Evolutionary conservation across 2,888 invertebrate species (phyloP), one percentile per base, ranked within the genome.

Genomic region (Microplitis manilae): DNA sequence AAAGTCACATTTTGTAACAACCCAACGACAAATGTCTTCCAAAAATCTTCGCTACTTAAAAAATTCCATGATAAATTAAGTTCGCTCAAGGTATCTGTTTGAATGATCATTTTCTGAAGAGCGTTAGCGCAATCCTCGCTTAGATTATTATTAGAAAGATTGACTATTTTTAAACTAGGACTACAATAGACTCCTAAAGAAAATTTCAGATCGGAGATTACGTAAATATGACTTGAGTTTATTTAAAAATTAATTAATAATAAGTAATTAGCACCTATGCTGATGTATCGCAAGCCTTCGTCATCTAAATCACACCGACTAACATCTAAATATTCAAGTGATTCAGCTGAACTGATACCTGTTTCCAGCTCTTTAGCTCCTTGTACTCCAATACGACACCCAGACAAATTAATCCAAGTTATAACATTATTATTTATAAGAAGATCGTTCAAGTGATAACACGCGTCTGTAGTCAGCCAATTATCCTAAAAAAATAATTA

Each of bases 61-160:
- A 90, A 89, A 85, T 93, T 93, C 91, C 92, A 92, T 0, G 92
- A 90, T 68, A 93, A 87, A 86, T 92, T 90, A 13, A 93, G 82
- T 50, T 88, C 84, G 79, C 90, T 87, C n/a, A 93, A 82, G 1
- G 85, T 85, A 39, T 86, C 86, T 77, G 91, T 92, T 76, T 89
- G 88, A 9, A 80, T 79, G 41, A 92, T 80, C 83, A 91, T 86
- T 60, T 84, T 75, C 65, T 90, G 88, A 38, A 93, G 81, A 68
- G 85, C 80, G 76, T 84, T 81, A 0, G 89, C 89, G 7, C 90
- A 89, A 38, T 83, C 85, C 80, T 92, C 90, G 6, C 90, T 90
- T 50, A 93, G 86, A 68, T 90, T 83, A 84, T 93, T 93, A 65
- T 91, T 90, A 73, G 91, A 90, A 41, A 93, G 79, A 86, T 91